A percentile compares a stretch with the other conserved stretches of the same genome.
These are phyloP conservation scores for Aleiodes leptofemur DNA, from an alignment of 2,888 invertebrate genomes.

Conservation along the genomic window DNA sequence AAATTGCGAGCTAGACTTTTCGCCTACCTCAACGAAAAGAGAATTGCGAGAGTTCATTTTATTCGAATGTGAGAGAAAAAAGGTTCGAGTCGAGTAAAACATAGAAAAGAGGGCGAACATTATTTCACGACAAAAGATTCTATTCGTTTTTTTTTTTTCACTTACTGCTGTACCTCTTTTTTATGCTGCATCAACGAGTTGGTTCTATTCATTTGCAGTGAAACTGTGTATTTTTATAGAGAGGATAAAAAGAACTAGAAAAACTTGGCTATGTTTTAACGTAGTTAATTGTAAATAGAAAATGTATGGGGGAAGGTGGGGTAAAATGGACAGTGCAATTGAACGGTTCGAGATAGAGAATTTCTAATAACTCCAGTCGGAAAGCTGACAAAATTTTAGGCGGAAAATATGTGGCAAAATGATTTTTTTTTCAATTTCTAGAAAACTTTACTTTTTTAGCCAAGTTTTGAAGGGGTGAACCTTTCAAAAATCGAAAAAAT, in stretches of 20 bases:
- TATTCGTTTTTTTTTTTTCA: constrained; percentile 24
- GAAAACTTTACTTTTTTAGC: too few species aligned
- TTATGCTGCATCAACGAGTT: neutral
- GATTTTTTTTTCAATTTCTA: too few species aligned
- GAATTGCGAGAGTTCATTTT: constrained; percentile 33
- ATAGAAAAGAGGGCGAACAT: constrained; percentile 10
- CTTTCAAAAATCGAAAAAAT: too few species aligned
- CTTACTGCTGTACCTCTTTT: neutral
- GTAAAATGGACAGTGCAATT: too few species aligned
- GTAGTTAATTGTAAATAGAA: neutral
- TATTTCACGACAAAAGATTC: constrained; percentile 39
- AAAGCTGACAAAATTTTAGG: too few species aligned
- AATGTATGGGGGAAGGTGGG: neutral
- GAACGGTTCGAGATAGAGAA: too few species aligned
- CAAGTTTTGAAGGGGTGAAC: too few species aligned
- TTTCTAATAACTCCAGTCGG: too few species aligned
- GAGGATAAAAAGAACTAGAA: constrained; percentile 2
- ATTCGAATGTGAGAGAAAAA: constrained; percentile 16
- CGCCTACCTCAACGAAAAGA: neutral
- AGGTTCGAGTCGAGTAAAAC: constrained; percentile 10
- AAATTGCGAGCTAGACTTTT: neutral
- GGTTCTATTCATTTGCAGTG: constrained; percentile 18
- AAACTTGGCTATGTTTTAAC: constrained; percentile 1
- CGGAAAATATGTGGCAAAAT: too few species aligned
- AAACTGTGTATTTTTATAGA: constrained; percentile 13